Evolutionary conservation across 2,797 vertebrate genomes (phyloP), one percentile per base, ranked within the genome.

Genomic region (Glossophaga mutica): DNA sequence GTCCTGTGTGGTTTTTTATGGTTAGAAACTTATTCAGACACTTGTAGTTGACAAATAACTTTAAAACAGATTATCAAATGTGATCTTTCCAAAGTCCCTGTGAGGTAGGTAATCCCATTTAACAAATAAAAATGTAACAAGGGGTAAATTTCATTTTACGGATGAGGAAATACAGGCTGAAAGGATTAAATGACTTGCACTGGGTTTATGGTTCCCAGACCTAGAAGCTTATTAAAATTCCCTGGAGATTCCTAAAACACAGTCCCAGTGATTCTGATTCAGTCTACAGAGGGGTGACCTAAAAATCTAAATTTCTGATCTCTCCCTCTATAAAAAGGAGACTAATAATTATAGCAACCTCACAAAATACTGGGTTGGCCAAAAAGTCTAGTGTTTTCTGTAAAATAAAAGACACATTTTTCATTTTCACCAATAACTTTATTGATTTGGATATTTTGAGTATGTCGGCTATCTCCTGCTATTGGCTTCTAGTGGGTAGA

Each of bases 81-180:
- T 95, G 86, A 96, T 73, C 73, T 95, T 97, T 92, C 78, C 67
- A 91, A 96, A 93, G 73, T 96, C 65, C 32, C 83, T 87, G 32
- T 94, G 77, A 92, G n/a, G 62, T 74, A 92, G 57, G 26, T 22
- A 87, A 57, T 10, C 15, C 29, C 24, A 50, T 52, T 87, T 91
- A 85, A 90, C 34, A 78, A 93, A 84, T 62, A 86, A 87, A 19
- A 91, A 67, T 71, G 10, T 67, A 89, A 71, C 9, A 82, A 32
- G 39, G 9, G 48, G 21, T 68, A 87, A 50, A 87, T 81, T 90
- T 93, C 55, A 68, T 90, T 83, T 94, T 95, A 71, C 9, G 2
- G 46, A 74, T 68, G 52, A 93, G 74, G 95, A 79, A 94, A 89
- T 44, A 79, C n/a, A 93, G 7, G 32, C 67, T 89, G 77, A 81